phyloP scores from a whole-genome alignment of 2,797 vertebrate genomes.

The Gobionotothen gibberifrons region DNA sequence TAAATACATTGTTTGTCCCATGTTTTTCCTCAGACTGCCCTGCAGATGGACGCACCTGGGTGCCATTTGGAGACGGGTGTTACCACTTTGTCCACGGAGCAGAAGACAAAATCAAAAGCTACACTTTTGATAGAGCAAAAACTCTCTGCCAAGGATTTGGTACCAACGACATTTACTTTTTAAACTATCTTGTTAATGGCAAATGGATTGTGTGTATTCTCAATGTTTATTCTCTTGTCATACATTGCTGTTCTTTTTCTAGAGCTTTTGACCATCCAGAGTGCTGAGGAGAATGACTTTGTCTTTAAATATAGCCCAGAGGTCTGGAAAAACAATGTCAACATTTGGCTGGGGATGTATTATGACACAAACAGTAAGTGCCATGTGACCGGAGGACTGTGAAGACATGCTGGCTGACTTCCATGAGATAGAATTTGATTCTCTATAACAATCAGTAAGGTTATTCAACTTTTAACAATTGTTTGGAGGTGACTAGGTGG shows the following conservation, averaged over 20 bases:
- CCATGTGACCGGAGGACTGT: slow-evolving; percentile 22
- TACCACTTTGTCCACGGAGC: slow-evolving; percentile 85
- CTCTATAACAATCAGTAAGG: not conserved
- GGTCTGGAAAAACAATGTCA: slow-evolving; percentile 84
- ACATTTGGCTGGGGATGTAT: slow-evolving; percentile 89
- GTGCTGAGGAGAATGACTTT: slow-evolving; percentile 85
- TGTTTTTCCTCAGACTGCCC: slow-evolving; percentile 79
- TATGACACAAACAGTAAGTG: slow-evolving; percentile 89
- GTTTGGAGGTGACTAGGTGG: not conserved
- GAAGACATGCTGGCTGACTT: slow-evolving; percentile 8
- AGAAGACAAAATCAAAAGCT: slow-evolving; percentile 80
- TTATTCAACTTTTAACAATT: not conserved
- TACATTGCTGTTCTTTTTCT: slow-evolving; percentile 2
- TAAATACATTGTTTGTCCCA: not conserved
- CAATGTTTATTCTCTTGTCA: not conserved
- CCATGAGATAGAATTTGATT: not conserved
- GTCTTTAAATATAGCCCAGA: slow-evolving; percentile 82
- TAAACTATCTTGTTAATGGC: not conserved
- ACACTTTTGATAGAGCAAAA: slow-evolving; percentile 75
- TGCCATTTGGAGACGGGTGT: slow-evolving; percentile 74
- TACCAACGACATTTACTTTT: slow-evolving; percentile 37
- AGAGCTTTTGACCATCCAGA: slow-evolving; percentile 88
- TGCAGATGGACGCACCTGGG: slow-evolving; percentile 83
- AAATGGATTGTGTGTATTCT: not conserved
- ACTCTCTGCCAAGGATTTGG: slow-evolving; percentile 78